These are phyloP conservation scores for Odobenus rosmarus DNA, from an alignment of 2,113 vertebrate species.

Conservation along the genomic window DNA sequence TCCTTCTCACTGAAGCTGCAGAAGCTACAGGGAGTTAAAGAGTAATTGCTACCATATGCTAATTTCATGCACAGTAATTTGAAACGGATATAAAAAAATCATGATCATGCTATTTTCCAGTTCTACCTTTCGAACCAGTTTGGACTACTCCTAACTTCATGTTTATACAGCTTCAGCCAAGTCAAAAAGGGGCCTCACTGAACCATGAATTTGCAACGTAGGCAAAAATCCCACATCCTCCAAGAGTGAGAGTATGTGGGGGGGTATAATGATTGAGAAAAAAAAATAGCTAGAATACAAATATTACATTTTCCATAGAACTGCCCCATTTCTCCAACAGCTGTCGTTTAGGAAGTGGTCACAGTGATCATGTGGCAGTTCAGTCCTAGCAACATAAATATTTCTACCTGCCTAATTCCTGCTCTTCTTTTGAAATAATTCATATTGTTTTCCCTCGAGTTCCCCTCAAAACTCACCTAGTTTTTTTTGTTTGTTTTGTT, in stretches of 20 bases:
- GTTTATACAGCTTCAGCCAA: conserved; percentile 69
- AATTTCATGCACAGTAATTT: conserved; percentile 73
- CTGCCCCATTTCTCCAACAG: conserved; percentile 63
- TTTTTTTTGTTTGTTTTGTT: not conserved
- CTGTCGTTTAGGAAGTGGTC: conserved; percentile 79
- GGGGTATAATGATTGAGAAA: conserved; percentile 26
- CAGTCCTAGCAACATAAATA: conserved; percentile 70
- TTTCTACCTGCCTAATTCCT: conserved; percentile 79
- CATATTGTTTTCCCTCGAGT: conserved; percentile 33
- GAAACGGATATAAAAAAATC: conserved; percentile 64
- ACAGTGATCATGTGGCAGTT: conserved; percentile 63
- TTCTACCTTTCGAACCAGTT: conserved; percentile 70
- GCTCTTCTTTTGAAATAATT: conserved; percentile 60
- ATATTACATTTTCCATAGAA: conserved; percentile 32
- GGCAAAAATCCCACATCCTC: conserved; percentile 73
- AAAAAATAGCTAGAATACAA: conserved; percentile 57
- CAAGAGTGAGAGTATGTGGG: not conserved
- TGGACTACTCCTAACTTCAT: conserved; percentile 58
- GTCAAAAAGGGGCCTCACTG: conserved; percentile 66
- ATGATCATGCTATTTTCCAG: conserved; percentile 36
- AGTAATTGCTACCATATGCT: conserved; percentile 49
- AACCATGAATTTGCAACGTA: conserved; percentile 67
- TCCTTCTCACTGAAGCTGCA: conserved; percentile 40
- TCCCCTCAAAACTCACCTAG: not conserved
- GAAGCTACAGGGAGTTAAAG: conserved; percentile 67